These are phyloP conservation scores for Brachionus calyciflorus DNA, from an alignment of 1,140 invertebrate genomes.

Conservation along the genomic window DNA sequence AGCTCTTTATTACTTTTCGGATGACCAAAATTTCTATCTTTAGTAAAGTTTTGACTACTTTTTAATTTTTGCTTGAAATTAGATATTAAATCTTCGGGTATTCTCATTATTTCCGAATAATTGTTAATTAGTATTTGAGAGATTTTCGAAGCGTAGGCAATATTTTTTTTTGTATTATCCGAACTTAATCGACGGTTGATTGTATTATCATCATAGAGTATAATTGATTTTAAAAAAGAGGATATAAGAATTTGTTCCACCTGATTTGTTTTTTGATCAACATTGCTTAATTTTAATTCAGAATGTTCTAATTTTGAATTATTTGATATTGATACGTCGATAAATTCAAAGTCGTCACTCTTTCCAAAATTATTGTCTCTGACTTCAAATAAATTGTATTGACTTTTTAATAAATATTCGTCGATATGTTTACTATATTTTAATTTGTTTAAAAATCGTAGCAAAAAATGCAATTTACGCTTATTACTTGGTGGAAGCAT, in stretches of 20 bases:
- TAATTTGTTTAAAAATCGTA: constrained; percentile 32
- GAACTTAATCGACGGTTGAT: too few species aligned
- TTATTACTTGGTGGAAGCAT: constrained; percentile 42
- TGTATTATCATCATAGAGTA: too few species aligned
- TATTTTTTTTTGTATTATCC: neutral
- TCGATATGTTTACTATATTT: constrained; percentile 6
- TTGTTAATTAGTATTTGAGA: constrained; percentile 38
- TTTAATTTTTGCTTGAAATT: constrained; percentile 15
- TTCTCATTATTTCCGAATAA: constrained; percentile 41
- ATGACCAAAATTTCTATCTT: neutral
- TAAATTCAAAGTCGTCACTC: neutral
- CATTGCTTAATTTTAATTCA: neutral
- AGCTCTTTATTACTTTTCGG: neutral
- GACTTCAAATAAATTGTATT: neutral
- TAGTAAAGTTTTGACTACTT: neutral
- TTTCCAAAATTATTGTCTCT: neutral
- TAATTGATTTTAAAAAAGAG: neutral
- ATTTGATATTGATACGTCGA: neutral
- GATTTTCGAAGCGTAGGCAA: neutral
- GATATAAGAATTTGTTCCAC: neutral
- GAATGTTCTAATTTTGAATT: neutral
- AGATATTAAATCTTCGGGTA: constrained; percentile 28
- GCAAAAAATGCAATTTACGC: constrained; percentile 39
- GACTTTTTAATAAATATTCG: neutral
- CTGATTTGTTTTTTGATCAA: neutral